These are phyloP conservation scores for Pomacea maculata DNA, from an alignment of 1,140 invertebrate species.

Conservation along the genomic window DNA sequence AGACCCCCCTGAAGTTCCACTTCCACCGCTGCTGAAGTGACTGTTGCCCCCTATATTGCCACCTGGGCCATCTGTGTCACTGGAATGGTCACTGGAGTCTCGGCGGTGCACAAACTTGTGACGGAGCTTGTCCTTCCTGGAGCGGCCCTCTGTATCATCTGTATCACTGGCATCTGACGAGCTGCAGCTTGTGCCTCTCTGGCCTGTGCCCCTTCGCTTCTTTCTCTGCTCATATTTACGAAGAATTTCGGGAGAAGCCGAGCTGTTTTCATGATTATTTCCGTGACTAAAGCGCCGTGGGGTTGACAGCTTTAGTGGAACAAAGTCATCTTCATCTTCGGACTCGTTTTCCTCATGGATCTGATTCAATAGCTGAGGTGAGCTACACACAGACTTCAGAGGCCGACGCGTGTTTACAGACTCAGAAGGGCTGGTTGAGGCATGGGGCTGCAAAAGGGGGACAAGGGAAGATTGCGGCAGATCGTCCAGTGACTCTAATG, in stretches of 20 bases:
- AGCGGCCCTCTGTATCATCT: slow-evolving; percentile 86
- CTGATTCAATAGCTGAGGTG: slow-evolving; percentile 77
- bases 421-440: slow-evolving; percentile 7
- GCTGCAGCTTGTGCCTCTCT: slow-evolving; percentile 85
- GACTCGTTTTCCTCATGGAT: slow-evolving; percentile 76
- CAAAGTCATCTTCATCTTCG: slow-evolving; percentile 58
- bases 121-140: slow-evolving; percentile 78
- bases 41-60: slow-evolving; percentile 41
- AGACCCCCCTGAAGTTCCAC: slow-evolving; percentile 19
- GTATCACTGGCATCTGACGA: slow-evolving; percentile 88
- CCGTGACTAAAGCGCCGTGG: slow-evolving; percentile 31
- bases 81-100: slow-evolving; percentile 65
- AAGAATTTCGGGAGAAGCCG: slow-evolving; percentile 65
- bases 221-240: slow-evolving; percentile 72
- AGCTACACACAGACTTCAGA: slow-evolving; percentile 68
- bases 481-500: slow-evolving; percentile 55
- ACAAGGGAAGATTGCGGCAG: slow-evolving; percentile 17
- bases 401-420: slow-evolving; percentile 54
- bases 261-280: slow-evolving; percentile 21
- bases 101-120: slow-evolving; percentile 62
- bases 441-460: background rate
- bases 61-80: slow-evolving; percentile 60
- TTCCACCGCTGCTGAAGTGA: slow-evolving; percentile 27
- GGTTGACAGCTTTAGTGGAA: slow-evolving; percentile 47
- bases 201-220: slow-evolving; percentile 75